These are phyloP conservation scores for Melitaea athalia DNA, from an alignment of 2,888 invertebrate genomes.

Conservation along the genomic window DNA sequence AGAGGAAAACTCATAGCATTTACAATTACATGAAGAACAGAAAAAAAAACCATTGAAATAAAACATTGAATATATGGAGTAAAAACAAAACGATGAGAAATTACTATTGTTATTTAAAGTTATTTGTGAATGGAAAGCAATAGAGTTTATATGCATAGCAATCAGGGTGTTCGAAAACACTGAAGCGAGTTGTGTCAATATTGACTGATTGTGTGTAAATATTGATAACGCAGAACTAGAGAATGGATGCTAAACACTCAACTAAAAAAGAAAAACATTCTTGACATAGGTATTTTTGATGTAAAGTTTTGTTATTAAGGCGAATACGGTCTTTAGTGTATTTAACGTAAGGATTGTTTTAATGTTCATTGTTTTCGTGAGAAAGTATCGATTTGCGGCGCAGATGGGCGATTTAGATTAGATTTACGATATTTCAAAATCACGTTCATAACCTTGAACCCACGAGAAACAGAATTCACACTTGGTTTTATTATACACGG, in stretches of 20 bases:
- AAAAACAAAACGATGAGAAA: no score
- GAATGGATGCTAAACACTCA: conserved; percentile 71
- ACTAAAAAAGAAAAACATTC: conserved; percentile 53
- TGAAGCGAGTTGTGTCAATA: conserved; percentile 61
- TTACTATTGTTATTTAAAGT: no score
- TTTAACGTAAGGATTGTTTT: conserved; percentile 26
- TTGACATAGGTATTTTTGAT: conserved; percentile 47
- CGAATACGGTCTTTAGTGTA: conserved; percentile 29
- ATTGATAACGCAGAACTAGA: conserved; percentile 74
- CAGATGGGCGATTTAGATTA: conserved; percentile 69
- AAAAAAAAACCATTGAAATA: no score
- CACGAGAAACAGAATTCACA: conserved; percentile 69
- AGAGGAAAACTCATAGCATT: no score
- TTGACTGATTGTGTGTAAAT: conserved; percentile 58
- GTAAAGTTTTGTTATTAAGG: conserved; percentile 20
- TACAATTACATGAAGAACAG: no score
- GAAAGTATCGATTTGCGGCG: conserved; percentile 63
- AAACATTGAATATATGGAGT: no score
- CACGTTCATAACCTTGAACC: conserved; percentile 77
- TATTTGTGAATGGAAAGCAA: conserved; percentile 39
- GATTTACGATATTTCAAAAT: conserved; percentile 77
- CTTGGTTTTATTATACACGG: conserved; percentile 42
- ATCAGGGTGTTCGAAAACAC: conserved; percentile 53
- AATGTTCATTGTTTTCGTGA: conserved; percentile 57
- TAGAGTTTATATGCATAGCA: conserved; percentile 43